Conservation (phyloP, 92 coral and sea anemone genomes). For the Zoanthus sociatus region DNA sequence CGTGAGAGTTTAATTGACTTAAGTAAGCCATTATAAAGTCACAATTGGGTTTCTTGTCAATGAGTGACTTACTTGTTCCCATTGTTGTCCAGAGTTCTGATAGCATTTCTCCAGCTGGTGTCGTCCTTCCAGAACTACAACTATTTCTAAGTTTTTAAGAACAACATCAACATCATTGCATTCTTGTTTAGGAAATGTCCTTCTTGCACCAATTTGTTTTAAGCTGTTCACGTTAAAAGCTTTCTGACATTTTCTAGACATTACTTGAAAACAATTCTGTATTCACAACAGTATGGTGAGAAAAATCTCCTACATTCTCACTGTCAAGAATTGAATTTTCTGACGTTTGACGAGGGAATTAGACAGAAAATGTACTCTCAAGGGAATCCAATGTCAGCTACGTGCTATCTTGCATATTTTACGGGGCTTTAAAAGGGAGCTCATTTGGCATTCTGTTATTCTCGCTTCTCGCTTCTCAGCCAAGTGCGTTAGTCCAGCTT, state of each 20-base stretch:
- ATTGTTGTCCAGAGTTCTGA: conserved; percentile 42
- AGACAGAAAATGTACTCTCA: no score
- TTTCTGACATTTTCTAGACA: background rate
- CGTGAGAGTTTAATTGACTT: no score
- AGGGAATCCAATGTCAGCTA: no score
- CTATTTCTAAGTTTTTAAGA: conserved; percentile 35
- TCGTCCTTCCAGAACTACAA: conserved; percentile 36
- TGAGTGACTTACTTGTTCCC: conserved; percentile 35
- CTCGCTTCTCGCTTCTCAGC: no score
- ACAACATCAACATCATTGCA: background rate
- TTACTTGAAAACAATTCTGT: background rate
- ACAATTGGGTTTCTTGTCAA: conserved; percentile 33
- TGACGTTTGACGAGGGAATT: no score
- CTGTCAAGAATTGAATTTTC: background rate
- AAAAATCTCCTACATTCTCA: background rate
- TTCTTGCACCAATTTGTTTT: background rate
- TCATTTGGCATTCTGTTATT: no score
- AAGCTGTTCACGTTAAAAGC: background rate
- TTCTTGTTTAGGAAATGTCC: background rate
- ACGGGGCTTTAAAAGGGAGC: no score
- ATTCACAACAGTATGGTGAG: background rate
- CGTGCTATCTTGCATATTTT: no score
- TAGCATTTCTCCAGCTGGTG: conserved; percentile 42
- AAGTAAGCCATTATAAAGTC: conserved; percentile 26
- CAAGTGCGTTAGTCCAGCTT: no score